Base-by-base conservation (phyloP, 2,113 vertebrate species). In the Mormyrus lacerda region DNA sequence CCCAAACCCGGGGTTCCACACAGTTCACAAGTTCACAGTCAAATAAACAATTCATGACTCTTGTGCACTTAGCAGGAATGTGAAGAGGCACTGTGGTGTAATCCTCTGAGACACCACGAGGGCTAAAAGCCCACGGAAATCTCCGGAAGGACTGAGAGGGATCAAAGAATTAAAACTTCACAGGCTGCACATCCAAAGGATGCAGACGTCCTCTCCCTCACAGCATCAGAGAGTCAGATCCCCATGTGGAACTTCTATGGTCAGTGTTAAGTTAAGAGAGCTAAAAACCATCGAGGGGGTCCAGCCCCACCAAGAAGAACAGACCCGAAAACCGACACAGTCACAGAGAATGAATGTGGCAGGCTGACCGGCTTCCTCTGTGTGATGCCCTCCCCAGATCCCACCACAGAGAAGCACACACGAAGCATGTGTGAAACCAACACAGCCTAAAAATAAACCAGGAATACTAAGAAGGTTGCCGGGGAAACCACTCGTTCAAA, bases 91-190 rank as follows among this genome's bases (percentile, higher is more conserved):
- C 50, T 31, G 88, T 9, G 87, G 44, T n/a, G 69, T 89, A 91
- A 91, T 90, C 92, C 91, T 93, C 84, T 39, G 3, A 87, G 88
- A 91, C 89, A 89, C 91, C 91, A 94, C 91, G 89, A 88, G 83
- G 92, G 92, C 92, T 93, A 91, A 93, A 90, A 88, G 86, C 89
- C 92, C 88, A 92, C 89, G 88, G 92, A 92, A 91, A 93, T 92
- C 93, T 92, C 89, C 53, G 61, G 79, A 69, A 83, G 91, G 88
- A 92, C 92, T 91, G 91, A 45, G 79, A 44, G 44, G n/a, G 89
- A 83, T 65, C 85, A 85, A 48, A 88, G 79, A 94, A 95, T 94
- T 95, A 92, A 94, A 91, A 94, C 95, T 93, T 93, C 94, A 95
- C 94, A 93, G 93, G 95, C 94, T 88, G 90, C 91, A 85, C 88